phyloP scores from a whole-genome alignment of 2,113 vertebrate species.

The Indri indri region DNA sequence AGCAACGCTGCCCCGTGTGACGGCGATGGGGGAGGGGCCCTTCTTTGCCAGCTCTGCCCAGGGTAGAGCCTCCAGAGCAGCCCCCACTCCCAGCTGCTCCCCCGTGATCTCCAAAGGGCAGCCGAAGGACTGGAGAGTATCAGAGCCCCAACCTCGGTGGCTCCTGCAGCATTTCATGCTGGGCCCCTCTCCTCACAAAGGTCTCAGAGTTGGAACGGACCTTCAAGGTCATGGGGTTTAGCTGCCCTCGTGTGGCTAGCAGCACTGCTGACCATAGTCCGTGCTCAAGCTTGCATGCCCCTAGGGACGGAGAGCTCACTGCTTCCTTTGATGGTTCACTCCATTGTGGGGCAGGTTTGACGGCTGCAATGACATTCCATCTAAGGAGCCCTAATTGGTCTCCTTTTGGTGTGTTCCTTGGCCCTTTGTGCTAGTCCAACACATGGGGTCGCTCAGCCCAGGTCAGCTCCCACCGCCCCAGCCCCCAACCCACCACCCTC shows the following conservation, averaged over 20 bases:
- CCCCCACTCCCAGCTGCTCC: background rate
- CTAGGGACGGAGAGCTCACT: background rate
- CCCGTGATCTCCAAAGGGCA: background rate
- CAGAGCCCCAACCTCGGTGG: background rate
- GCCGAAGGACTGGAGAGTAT: background rate
- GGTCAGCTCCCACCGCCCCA: background rate
- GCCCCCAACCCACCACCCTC: background rate
- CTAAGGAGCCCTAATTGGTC: background rate
- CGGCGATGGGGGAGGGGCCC: background rate
- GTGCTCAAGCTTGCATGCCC: background rate
- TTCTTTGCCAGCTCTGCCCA: background rate
- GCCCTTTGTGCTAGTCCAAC: background rate
- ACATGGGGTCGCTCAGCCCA: background rate
- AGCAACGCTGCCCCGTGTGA: background rate
- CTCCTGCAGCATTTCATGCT: background rate
- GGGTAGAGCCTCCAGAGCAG: background rate
- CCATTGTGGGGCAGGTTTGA: rapidly evolving
- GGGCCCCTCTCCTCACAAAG: background rate
- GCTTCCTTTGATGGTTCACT: background rate
- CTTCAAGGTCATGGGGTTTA: background rate
- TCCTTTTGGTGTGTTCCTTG: background rate
- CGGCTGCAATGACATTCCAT: background rate
- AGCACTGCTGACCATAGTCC: too few species aligned
- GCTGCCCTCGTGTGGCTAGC: background rate
- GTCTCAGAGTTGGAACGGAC: background rate